These are phyloP conservation scores for Synanthedon vespiformis DNA, from an alignment of 2,888 invertebrate genomes.

Conservation along the genomic window DNA sequence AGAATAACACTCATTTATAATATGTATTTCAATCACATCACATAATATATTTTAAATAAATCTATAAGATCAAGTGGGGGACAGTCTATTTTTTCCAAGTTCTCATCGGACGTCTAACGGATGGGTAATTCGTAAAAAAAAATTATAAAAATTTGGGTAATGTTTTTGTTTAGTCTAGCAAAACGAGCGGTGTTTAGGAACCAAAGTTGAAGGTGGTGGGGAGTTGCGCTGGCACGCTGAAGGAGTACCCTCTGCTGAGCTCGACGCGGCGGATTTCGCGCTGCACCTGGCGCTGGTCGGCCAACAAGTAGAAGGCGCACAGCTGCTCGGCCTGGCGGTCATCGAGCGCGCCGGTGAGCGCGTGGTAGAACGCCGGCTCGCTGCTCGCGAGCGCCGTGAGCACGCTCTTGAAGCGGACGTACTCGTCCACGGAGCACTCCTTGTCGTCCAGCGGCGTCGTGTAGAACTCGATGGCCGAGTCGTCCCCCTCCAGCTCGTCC, in stretches of 20 bases:
- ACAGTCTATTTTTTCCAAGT: too few species aligned
- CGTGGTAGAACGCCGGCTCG: constrained; percentile 87
- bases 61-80: too few species aligned
- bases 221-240: constrained; percentile 82
- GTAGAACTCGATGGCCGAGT: constrained; percentile 92
- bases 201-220: constrained; percentile 95
- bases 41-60: too few species aligned
- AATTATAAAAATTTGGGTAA: too few species aligned
- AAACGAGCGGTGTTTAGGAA: constrained; percentile 27
- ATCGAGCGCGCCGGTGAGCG: constrained; percentile 80
- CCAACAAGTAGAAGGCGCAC: constrained; percentile 87
- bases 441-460: constrained; percentile 93
- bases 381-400: constrained; percentile 74
- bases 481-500: constrained; percentile 80
- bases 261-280: constrained; percentile 95
- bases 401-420: constrained; percentile 90
- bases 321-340: constrained; percentile 87
- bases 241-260: constrained; percentile 83
- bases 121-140: too few species aligned
- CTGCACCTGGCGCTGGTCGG: constrained; percentile 94
- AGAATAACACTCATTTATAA: too few species aligned
- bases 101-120: too few species aligned
- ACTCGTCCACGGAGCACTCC: constrained; percentile 88
- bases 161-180: too few species aligned
- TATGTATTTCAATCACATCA: too few species aligned